phyloP scores from a whole-genome alignment of 2,888 invertebrate species.

The Formica aserva region DNA sequence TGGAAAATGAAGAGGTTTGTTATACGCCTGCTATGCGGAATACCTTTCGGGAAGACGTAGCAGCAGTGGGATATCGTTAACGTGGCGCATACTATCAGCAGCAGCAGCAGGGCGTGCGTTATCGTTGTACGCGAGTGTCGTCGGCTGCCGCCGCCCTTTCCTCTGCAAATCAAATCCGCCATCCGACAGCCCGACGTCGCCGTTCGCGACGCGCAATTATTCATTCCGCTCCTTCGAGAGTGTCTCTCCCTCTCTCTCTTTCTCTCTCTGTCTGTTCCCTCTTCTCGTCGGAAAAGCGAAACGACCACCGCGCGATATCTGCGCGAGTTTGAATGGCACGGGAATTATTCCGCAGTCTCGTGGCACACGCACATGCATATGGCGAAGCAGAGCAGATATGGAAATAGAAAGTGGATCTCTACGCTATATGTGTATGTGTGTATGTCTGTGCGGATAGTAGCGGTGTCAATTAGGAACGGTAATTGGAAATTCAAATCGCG shows the following conservation, averaged over 20 bases:
- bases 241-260: slow-evolving; percentile 10
- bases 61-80: slow-evolving; percentile 81
- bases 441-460: background rate
- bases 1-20: slow-evolving; percentile 59
- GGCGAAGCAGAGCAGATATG: slow-evolving; percentile 14
- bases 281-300: slow-evolving; percentile 14
- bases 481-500: slow-evolving; percentile 47
- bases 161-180: slow-evolving; percentile 71
- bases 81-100: slow-evolving; percentile 79
- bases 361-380: background rate
- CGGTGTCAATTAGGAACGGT: slow-evolving; percentile 47
- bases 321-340: slow-evolving; percentile 14
- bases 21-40: slow-evolving; percentile 58
- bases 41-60: slow-evolving; percentile 85
- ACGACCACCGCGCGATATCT: slow-evolving; percentile 6
- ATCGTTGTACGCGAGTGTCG: slow-evolving; percentile 76
- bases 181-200: slow-evolving; percentile 32
- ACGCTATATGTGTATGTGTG: background rate
- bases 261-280: background rate
- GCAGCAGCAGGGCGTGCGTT: slow-evolving; percentile 79
- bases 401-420: slow-evolving; percentile 13
- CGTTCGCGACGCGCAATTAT: slow-evolving; percentile 52
- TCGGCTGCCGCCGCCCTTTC: slow-evolving; percentile 56
- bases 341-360: slow-evolving; percentile 20
- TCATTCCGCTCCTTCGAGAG: slow-evolving; percentile 42